Evolutionary conservation across 2,888 invertebrate genomes (phyloP), one percentile per base, ranked within the genome.

Genomic region (Pollenia griseotomentosa): DNA sequence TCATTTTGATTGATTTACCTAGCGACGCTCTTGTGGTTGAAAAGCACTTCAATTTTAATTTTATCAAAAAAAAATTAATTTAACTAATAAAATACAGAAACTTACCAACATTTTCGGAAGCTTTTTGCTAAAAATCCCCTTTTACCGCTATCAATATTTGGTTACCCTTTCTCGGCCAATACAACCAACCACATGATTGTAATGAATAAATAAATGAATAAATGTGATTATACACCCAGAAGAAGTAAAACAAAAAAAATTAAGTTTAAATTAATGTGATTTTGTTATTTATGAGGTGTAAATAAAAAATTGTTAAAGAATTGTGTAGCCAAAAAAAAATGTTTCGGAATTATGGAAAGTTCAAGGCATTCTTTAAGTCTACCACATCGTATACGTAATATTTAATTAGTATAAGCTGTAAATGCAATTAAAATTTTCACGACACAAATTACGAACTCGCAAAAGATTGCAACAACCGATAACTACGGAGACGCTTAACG

Each of bases 261-360:
- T 88, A 88, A 89, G 90, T 91, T 91, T 89, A 91, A 92, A 91
- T 92, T 91, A 91, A 91, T 91, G 92, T 89, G 90, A 90, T 91
- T 91, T 90, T 86, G 89, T 92, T 90, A 92, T 91, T 91, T 91
- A 92, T 91, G 91, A 90, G 90, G 81, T 88, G 88, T 82, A 88
- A 88, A 88, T 80, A 88, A 83, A 81, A 77, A 71, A 71, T 55
- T 46, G 55, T 77, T 65, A 51, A 79, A 65, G 57, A 65, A 23
- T 44, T 59, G 9, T 0, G 40, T n/a, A 59, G 44, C 33, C 33
- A 55, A 9, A n/a, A 23, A 40, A 48, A 48, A 51, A 44, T 14
- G 14, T 75, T 66, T 44, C 53, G 65, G 65, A 71, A 78, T 33
- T 19, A 46, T 59, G 66, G 8, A 14, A 63, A 59, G 12, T 23